Percentiles rank a stretch among this genome's conserved stretches.
Conservation (phyloP, 2,797 vertebrate genomes). For the Gobionotothen gibberifrons region DNA sequence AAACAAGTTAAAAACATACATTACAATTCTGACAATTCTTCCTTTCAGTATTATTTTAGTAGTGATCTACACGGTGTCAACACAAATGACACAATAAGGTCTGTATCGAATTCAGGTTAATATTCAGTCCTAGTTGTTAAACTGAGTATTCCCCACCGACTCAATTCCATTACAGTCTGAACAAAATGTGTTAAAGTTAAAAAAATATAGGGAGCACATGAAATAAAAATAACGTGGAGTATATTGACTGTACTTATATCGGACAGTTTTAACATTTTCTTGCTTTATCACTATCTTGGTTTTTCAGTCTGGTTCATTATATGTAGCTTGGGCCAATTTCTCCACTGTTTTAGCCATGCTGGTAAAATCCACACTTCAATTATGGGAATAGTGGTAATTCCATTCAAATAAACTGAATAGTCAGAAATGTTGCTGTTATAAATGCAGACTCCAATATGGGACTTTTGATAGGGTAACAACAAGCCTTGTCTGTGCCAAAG, state of each 20-base stretch:
- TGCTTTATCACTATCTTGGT: no score
- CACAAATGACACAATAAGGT: background rate
- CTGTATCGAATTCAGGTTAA: background rate
- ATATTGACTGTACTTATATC: background rate
- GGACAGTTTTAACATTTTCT: background rate
- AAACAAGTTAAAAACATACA: background rate
- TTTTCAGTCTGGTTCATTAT: no score
- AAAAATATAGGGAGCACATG: background rate
- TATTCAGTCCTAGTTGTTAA: background rate
- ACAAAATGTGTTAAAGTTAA: background rate
- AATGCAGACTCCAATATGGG: background rate
- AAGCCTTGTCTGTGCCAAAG: background rate
- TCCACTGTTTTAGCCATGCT: no score
- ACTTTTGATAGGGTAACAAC: constrained; percentile 1
- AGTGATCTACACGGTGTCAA: background rate
- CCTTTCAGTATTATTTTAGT: constrained; percentile 2
- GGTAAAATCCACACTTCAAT: no score
- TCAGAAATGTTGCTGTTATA: background rate
- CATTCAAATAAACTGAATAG: background rate
- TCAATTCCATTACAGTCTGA: background rate
- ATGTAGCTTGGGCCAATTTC: no score
- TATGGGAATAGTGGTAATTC: background rate
- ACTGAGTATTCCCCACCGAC: background rate
- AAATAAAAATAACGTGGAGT: background rate
- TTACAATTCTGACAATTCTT: background rate